Evolutionary conservation across 2,888 invertebrate genomes (phyloP).

Genomic region (Coelopa pilipes): DNA sequence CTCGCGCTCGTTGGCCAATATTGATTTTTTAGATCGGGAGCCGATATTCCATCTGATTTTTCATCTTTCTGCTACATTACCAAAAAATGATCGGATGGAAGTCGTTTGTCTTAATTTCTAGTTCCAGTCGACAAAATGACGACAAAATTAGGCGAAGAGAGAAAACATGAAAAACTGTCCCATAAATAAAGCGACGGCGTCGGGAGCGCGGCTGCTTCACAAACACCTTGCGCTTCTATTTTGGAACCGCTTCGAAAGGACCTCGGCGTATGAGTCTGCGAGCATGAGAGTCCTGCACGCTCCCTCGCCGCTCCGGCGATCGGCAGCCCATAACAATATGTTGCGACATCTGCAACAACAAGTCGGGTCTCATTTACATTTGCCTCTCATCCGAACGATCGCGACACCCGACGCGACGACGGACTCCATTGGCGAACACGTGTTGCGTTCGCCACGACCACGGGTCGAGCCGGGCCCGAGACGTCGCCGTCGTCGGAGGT

Average conservation of each 20-base stretch:
- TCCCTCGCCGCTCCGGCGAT: not conserved
- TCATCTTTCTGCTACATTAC: too few species aligned
- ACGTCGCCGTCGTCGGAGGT: not conserved
- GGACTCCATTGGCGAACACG: constrained; percentile 30
- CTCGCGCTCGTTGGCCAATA: not conserved
- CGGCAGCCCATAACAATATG: constrained; percentile 35
- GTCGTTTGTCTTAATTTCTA: too few species aligned
- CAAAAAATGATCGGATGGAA: too few species aligned
- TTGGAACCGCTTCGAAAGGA: constrained; percentile 28
- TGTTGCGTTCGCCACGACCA: constrained; percentile 13
- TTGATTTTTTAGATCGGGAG: not conserved
- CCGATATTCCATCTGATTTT: not conserved
- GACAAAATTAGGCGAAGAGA: constrained; percentile 58
- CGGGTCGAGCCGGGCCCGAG: not conserved
- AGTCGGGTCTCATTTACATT: constrained; percentile 28
- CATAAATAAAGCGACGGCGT: constrained; percentile 52
- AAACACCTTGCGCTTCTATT: constrained; percentile 35
- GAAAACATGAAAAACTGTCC: constrained; percentile 60
- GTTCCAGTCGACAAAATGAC: not conserved
- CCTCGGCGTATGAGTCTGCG: constrained; percentile 9
- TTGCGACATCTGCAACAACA: constrained; percentile 36
- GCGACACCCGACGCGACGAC: constrained; percentile 12
- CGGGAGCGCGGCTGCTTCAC: not conserved
- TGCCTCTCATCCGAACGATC: not conserved
- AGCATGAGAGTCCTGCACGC: constrained; percentile 9